Evolutionary conservation across 1,140 invertebrate species (phyloP), one percentile per base, ranked within the genome.

Genomic region (Lordiphosa clarofinis): DNA sequence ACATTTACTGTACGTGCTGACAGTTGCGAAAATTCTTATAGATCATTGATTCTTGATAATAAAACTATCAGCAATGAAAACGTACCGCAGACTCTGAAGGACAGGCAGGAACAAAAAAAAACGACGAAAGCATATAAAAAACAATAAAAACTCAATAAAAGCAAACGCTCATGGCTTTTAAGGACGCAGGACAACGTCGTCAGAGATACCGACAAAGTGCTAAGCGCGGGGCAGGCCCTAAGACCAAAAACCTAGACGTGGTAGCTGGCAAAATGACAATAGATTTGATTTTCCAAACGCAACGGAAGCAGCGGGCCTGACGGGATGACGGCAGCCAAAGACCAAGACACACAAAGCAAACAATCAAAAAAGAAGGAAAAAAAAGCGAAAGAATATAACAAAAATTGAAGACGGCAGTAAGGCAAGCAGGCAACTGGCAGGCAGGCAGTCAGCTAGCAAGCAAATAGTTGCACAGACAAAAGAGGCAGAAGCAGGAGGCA

Each of bases 71-170:
- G 68, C 73, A 44, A 19, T 56, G 58, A 39, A 47, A 12, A 57
- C 58, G 63, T 50, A 71, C 38, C 63, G 44, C 63, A 61, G 44
- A 63, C 35, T 35, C 21, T 47, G 54, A 38, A 65, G 57, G 44
- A 36, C 61, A 60, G 44, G 52, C 37, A 7, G 44, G 4, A n/a
- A 47, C n/a, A 47, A 39, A 24, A n/a, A 13, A 8, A 37, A 15
- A 33, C 42, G 53, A 57, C 21, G 15, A 69, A 57, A 19, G n/a
- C 56, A 59, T 65, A 82, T 82, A 84, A 84, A 82, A 82, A 82
- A 82, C 78, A 82, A 82, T 82, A 82, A 82, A 82, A 82, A 84
- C 78, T 84, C 78, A 84, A 82, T 82, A 82, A 82, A 82, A 73
- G 68, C 73, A 63, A 84, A 73, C 71, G 73, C 78, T 84, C 40